A percentile compares a stretch with the other conserved stretches of the same genome.
Conservation (phyloP, 2,113 vertebrate species). For the Lasiurus cinereus region DNA sequence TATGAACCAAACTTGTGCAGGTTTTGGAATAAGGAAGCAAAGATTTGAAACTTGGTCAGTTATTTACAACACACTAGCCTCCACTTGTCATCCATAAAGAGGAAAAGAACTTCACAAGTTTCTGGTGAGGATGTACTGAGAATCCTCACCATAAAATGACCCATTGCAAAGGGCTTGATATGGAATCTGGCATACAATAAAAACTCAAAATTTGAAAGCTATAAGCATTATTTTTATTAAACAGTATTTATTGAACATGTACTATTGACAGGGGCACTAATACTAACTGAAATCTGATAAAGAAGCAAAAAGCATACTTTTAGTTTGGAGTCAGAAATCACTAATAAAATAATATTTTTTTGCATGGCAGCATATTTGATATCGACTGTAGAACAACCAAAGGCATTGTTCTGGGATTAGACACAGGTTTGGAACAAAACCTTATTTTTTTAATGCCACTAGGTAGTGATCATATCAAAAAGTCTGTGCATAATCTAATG, state of each 20-base stretch:
- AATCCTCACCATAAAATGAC: not conserved
- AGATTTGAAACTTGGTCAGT: conserved; percentile 16
- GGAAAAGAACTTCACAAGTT: not conserved
- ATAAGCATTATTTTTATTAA: not conserved
- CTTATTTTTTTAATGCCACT: conserved; percentile 48
- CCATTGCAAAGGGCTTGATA: not conserved
- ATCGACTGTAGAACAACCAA: conserved; percentile 55
- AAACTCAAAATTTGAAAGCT: not conserved
- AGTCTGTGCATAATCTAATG: conserved; percentile 61
- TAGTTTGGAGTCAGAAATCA: conserved; percentile 37
- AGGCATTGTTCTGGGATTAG: conserved; percentile 68
- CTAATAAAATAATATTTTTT: conserved; percentile 55
- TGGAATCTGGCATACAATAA: not conserved
- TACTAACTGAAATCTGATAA: conserved; percentile 12
- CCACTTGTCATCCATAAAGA: not conserved
- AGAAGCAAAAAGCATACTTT: conserved; percentile 37
- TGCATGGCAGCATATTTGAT: conserved; percentile 12
- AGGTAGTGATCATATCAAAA: conserved; percentile 60
- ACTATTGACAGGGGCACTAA: not conserved
- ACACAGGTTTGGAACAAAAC: conserved; percentile 50
- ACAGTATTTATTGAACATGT: not conserved
- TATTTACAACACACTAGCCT: not conserved
- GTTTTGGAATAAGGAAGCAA: not conserved
- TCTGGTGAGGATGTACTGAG: not conserved
- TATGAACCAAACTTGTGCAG: not conserved